A percentile compares a stretch with the other conserved stretches of the same genome.
Conservation (phyloP, 2,113 vertebrate species). For the Festucalex cinctus region DNA sequence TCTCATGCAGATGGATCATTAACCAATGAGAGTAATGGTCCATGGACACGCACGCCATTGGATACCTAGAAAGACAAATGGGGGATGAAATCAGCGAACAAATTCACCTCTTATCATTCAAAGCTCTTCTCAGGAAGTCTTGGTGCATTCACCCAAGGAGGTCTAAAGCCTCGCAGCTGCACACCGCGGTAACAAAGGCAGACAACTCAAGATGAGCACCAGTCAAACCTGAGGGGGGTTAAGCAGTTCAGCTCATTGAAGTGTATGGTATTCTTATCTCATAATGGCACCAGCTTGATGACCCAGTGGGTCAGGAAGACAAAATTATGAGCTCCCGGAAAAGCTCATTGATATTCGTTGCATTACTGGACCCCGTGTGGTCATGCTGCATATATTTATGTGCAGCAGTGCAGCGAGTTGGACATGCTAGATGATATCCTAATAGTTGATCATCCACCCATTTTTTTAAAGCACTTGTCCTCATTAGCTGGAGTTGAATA, state of each 20-base stretch:
- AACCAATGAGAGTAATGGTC: constrained; percentile 54
- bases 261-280: constrained; percentile 35
- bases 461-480: too few relatives aligned
- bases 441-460: too few relatives aligned
- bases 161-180: constrained; percentile 5
- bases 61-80: constrained; percentile 46
- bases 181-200: constrained; percentile 5
- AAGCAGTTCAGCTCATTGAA: constrained; percentile 32
- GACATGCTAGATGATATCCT: background rate
- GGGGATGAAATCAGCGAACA: constrained; percentile 38
- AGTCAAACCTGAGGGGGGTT: constrained; percentile 24
- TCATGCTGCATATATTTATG: constrained; percentile 55
- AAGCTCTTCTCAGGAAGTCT: constrained; percentile 36
- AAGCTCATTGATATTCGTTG: constrained; percentile 51
- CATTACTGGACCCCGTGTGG: constrained; percentile 37
- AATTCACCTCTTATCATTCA: constrained; percentile 56
- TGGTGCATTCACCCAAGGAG: constrained; percentile 25
- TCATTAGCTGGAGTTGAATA: too few relatives aligned
- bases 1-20: constrained; percentile 56
- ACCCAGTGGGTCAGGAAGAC: constrained; percentile 34
- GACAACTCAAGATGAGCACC: constrained; percentile 14
- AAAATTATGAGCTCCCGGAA: constrained; percentile 50
- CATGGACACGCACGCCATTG: constrained; percentile 28
- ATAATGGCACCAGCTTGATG: constrained; percentile 33
- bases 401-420: constrained; percentile 31